phyloP scores from a whole-genome alignment of 1,140 invertebrate species.

The Dryas iulia region DNA sequence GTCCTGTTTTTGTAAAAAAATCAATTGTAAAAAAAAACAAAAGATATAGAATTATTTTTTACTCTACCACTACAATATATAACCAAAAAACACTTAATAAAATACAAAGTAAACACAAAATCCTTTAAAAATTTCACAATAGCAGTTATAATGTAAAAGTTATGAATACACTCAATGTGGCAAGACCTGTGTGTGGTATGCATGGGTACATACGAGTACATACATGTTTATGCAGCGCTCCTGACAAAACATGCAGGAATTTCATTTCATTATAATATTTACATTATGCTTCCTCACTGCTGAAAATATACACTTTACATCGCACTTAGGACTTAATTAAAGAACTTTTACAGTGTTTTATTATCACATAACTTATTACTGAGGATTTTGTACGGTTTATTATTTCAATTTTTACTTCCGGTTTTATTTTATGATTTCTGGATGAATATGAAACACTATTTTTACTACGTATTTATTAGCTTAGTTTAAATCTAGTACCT shows the following conservation, averaged over 20 bases:
- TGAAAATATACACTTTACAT: neutral
- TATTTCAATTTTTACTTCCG: neutral
- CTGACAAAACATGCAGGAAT: conserved; percentile 28
- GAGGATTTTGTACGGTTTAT: neutral
- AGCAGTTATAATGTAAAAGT: neutral
- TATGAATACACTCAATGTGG: neutral
- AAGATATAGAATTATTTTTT: no score
- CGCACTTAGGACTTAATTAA: conserved; percentile 1
- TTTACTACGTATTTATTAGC: no score
- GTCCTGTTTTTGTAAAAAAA: no score
- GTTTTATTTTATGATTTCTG: no score
- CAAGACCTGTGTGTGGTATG: neutral
- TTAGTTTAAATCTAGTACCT: no score
- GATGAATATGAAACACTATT: no score
- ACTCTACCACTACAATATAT: no score
- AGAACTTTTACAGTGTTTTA: neutral
- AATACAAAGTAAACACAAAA: neutral
- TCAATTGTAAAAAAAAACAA: no score
- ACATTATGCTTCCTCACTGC: conserved; percentile 18
- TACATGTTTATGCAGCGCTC: conserved; percentile 29
- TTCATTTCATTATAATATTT: conserved; percentile 31
- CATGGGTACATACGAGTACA: no score
- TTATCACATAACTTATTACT: neutral
- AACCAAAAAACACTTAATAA: no score
- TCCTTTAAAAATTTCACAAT: neutral